Evolutionary conservation across 2,113 vertebrate genomes (phyloP), one percentile per base, ranked within the genome.

Genomic region (Ailuropoda melanoleuca): DNA sequence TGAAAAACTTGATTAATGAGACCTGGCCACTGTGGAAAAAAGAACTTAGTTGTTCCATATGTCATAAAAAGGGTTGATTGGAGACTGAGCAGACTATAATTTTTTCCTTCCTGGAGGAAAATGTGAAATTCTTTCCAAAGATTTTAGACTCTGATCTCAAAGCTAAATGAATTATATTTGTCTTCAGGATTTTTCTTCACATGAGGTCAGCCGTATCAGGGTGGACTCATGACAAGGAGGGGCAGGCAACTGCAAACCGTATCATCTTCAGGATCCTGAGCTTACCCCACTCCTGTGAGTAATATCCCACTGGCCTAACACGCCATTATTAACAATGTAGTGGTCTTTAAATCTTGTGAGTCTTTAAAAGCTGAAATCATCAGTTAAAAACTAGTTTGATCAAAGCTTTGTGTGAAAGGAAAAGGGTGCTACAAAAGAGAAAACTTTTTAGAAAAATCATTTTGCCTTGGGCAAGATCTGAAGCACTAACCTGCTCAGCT

Each of bases 71-170:
- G 72, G 6, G 34, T 96, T 86, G 80, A 72, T 39, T 34, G 53
- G 80, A 98, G 74, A 94, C 55, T 46, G 21, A 95, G 37, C 29
- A 39, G 78, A 87, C 53, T 78, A 31, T 78, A 96, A 93, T 95
- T 97, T 66, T 98, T 97, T 91, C 80, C 53, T 86, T 97, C 90
- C 53, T 78, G 17, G 60, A 82, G 46, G 84, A 96, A 97, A 95
- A 91, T 68, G 34, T 83, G 64, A 92, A 85, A 74, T 58, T 94
- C 82, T 94, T 95, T 77, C 86, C 84, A 78, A 10, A 93, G 50
- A 23, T 83, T 74, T 93, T 88, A 95, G 64, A 72, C 39, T 93
- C 70, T 92, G n/a, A 95, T 96, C 64, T 96, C n/a, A 92, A 87
- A 96, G n/a, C n/a, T 74, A 88, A 95, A 92, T 93, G 72, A 95